Evolutionary conservation across 2,797 vertebrate genomes (phyloP), one percentile per base, ranked within the genome.

Genomic region (Rhinella marina): DNA sequence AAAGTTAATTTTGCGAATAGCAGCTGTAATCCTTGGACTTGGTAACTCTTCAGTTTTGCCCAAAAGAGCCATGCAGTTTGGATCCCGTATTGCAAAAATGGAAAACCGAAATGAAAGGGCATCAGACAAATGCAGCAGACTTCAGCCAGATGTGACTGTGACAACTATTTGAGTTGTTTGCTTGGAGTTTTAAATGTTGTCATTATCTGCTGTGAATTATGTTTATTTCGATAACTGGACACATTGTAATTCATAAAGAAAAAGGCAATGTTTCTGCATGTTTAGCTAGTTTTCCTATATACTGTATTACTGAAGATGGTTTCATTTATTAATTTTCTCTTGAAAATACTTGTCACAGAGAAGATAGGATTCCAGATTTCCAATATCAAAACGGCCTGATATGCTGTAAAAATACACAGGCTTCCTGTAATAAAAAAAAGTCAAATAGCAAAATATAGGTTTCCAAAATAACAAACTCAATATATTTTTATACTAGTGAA

Each of bases 61-160:
- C 0, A 99, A 99, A 92, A 96, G 97, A 90, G 98, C 98, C 81
- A 96, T 99, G 92, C 98, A 99, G 90, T 99, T 99, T 57, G 98
- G 98, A 82, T 98, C 97, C 77, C 95, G 98, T 86, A 99, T 99
- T 78, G 97, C 98, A 85, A 99, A 99, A 91, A 94, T 99, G 90
- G 98, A 99, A 93, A 94, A 96, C 91, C 90, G 76, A 41, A 92
- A 48, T 0, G 98, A 98, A 90, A 98, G 97, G 87, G 98, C 97
- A 2, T 97, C 96, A 1, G 97, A 99, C 90, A 96, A 93, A 27
- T 99, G 97, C 92, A 92, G 82, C 72, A 95, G 98, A 87, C 97
- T 98, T 64, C 92, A 95, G 48, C 19, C 75, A 6, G 62, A 41
- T 64, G 3, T 52, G 1, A 56, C 16, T 78, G 6, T 86, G 19